A percentile compares a stretch with the other conserved stretches of the same genome.
Evolutionary conservation across 2,797 vertebrate genomes (phyloP).

Genomic region (Hemibagrus guttatus): DNA sequence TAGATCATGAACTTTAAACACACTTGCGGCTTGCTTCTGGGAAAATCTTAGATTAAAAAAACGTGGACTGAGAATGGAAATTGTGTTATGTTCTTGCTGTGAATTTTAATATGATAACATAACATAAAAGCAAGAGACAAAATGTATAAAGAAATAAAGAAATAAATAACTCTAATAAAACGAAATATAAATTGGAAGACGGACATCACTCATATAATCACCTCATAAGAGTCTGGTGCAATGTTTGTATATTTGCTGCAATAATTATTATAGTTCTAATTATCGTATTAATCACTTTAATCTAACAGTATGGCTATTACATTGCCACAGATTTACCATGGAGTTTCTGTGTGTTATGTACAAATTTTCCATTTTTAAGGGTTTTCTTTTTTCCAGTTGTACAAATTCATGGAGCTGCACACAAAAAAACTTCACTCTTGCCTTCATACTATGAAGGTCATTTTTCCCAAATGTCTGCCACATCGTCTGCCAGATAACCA

Average conservation of each 20-base stretch:
- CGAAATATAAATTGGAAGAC: too few relatives aligned
- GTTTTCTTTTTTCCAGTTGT: neutral
- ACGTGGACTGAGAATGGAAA: neutral
- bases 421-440: neutral
- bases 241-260: neutral
- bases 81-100: neutral
- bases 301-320: neutral
- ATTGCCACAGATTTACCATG: neutral
- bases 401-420: neutral
- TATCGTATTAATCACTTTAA: neutral
- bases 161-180: too few relatives aligned
- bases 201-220: neutral
- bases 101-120: neutral
- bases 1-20: neutral
- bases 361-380: neutral
- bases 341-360: neutral
- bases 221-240: neutral
- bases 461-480: conserved; percentile 56
- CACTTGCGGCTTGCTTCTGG: neutral
- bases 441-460: conserved; percentile 65
- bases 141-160: neutral
- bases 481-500: conserved; percentile 62
- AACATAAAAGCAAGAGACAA: neutral
- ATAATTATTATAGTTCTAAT: neutral
- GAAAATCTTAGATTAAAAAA: neutral